Conservation (phyloP, 2,888 invertebrate genomes). For the Temnothorax rugatulus region DNA sequence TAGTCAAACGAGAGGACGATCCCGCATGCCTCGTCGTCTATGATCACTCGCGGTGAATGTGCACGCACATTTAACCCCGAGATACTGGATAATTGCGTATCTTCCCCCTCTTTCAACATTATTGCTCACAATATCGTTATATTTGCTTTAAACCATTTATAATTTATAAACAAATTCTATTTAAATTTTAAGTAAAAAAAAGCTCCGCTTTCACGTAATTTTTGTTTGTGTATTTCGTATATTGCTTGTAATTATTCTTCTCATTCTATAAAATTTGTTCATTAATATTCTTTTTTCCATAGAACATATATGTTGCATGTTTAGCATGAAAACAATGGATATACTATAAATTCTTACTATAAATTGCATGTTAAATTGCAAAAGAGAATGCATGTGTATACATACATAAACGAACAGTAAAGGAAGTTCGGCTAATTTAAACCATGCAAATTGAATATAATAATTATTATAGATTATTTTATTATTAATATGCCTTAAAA, state of each 20-base stretch:
- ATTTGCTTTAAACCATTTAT: neutral
- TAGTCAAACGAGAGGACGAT: conserved; percentile 50
- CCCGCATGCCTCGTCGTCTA: conserved; percentile 14
- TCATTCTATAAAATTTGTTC: neutral
- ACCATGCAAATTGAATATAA: too few relatives aligned
- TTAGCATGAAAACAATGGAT: too few relatives aligned
- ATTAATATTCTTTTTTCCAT: neutral
- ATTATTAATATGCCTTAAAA: too few relatives aligned
- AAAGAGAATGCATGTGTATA: too few relatives aligned
- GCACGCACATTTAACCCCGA: conserved; percentile 14
- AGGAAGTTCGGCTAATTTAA: too few relatives aligned
- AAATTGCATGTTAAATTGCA: too few relatives aligned
- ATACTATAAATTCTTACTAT: too few relatives aligned
- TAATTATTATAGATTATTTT: too few relatives aligned
- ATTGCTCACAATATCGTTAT: neutral
- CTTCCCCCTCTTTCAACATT: neutral
- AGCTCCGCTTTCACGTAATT: neutral
- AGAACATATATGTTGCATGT: neutral
- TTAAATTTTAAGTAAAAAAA: neutral
- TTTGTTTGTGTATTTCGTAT: neutral
- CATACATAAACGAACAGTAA: neutral
- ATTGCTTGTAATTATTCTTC: neutral
- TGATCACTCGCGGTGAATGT: conserved; percentile 4
- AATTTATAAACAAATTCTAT: neutral
- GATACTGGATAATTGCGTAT: neutral